Evolutionary conservation across 2,113 vertebrate genomes (phyloP), one percentile per base, ranked within the genome.

Genomic region (Piliocolobus tephrosceles): DNA sequence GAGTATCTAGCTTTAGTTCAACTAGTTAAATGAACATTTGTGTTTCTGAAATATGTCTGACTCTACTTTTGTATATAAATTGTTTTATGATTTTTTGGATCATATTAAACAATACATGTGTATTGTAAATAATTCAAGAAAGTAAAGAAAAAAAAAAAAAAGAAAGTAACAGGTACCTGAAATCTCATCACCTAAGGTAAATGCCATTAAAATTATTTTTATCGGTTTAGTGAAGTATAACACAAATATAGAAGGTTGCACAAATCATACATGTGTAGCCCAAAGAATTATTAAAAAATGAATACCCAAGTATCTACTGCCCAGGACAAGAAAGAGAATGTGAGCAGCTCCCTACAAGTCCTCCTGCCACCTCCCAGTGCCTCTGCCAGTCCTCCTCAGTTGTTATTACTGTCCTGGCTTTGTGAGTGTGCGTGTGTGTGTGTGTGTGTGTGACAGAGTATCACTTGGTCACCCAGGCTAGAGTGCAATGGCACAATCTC

Each of bases 61-160:
- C 10, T 66, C 14, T 22, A 30, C 38, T 90, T 92, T 89, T 45
- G 89, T 45, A 79, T 91, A 87, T 70, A 96, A 82, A 83, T 17
- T 72, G 20, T 3, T 27, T 90, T 82, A 17, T 88, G 14, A 58
- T 87, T 87, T 91, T 83, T 38, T 89, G 35, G 58, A 57, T 57
- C 30, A n/a, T 52, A 38, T 50, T 64, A 94, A 81, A 70, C 43
- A 78, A 64, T 6, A 27, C 13, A 64, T 17, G 3, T 32, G 9
- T 68, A 73, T 38, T 72, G 18, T 50, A 90, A 92, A 85, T 89
- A 82, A 94, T 70, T 90, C 47, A 78, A 89, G 76, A 32, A 66
- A 43, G 50, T 45, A 55, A 95, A 76, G 61, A 83, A 40, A 55
- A 32, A 18, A 82, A 20, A 87, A 93, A 45, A 13, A 47, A 72